Evolutionary conservation across 2,113 vertebrate genomes (phyloP), one percentile per base, ranked within the genome.

Genomic region (Glareola pratincola): DNA sequence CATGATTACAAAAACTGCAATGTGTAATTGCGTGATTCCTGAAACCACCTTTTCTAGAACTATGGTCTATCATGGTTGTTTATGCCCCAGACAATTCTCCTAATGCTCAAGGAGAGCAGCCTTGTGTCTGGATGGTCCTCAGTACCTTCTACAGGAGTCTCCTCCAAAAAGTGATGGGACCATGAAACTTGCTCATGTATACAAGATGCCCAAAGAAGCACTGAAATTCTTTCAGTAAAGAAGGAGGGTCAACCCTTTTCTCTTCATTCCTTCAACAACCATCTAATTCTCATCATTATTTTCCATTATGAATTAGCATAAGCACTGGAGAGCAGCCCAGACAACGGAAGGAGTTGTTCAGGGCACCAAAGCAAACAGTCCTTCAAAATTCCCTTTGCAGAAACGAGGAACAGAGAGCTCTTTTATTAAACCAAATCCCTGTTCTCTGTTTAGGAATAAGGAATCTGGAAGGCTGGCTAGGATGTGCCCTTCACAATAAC

Each of bases 341-440:
- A 88, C 60, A 94, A 94, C 5, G 14, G 83, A 81, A 89, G 45
- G 43, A 74, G 64, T 75, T 91, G 76, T 93, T 88, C 90, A 92
- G 88, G 43, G 48, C 69, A 91, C n/a, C 69, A 92, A 87, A 89
- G 88, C 81, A 92, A 92, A 85, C 43, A 90, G 76, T 56, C 79
- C 69, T 95, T 77, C 76, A 86, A 72, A 97, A 84, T 67, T 89
- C 90, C 68, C 82, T 67, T 26, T 80, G 79, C 85, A 92, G 68
- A 96, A 91, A 88, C 6, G 9, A 96, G 60, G 36, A 93, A 92
- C 85, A 95, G 72, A 93, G 73, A 3, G 5, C 32, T 83, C 72
- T 93, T 94, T 93, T 63, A 90, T 68, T 83, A 74, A 91, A 95
- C 86, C 59, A 94, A 95, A 94, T 66, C 72, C 39, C 72, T 92